Evolutionary conservation across 2,113 vertebrate genomes (phyloP), one percentile per base, ranked within the genome.

Genomic region (Strix uralensis): DNA sequence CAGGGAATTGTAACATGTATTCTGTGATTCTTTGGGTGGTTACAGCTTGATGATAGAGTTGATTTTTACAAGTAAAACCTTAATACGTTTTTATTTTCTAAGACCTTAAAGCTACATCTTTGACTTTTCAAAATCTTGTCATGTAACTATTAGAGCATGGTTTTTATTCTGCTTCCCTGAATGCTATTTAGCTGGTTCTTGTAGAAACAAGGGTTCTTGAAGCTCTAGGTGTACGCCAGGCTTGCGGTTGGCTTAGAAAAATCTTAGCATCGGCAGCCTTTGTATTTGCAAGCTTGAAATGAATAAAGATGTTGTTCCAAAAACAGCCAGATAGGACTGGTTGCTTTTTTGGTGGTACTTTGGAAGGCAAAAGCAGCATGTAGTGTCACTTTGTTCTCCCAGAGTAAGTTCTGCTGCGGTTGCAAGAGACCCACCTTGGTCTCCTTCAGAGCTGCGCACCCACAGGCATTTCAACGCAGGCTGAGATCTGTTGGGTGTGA

Each of bases 401-500:
- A 11, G 30, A 44, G 34, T 5, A 6, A 17, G 44, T 15, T 61
- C 8, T 15, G 32, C 58, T 38, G 5, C 13, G 2, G 46, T 11
- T 11, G 46, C 10, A 5, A 26, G 61, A 18, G 23, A 29, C 7
- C 57, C 18, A 0, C 15, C 6, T 7, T 11, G 26, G 23, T 9
- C 49, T 36, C 70, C 36, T 6, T 7, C 32, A 46, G 46, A 5
- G 2, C 1, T 0, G 4, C 32, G 3, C 6, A 7, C 38, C 46
- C 46, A 1, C 1, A 0, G n/a, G 51, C 23, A 1, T 3, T 5
- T 8, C 21, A 4, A 3, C 36, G 2, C 1, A 1, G 36, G 15
- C 10, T 2, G 65, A 12, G n/a, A 8, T 15, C 9, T 2, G 11
- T 3, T 10, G 26, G 11, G 4, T 10, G 13, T 0, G 13, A 6